Base-by-base conservation (phyloP, 2,113 vertebrate species). In the Protomyctophum bolini region DNA sequence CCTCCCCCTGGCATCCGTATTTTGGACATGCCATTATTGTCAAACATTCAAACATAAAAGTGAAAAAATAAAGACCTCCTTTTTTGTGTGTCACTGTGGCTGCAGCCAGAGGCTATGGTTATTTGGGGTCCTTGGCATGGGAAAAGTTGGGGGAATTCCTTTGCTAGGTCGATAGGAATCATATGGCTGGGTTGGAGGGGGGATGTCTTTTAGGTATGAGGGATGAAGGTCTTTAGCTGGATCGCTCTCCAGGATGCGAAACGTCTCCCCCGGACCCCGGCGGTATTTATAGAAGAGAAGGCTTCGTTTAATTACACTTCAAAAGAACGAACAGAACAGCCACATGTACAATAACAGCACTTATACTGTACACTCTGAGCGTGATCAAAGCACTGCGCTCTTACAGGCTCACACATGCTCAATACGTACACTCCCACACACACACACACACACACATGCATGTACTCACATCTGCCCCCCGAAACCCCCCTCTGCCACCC, bases 251-350 rank as follows among this genome's bases (percentile, higher is more conserved):
- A 33, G 1, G 46, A 50, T 9, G 60, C 8, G 12, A 33, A 46
- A n/a, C 69, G 79, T 76, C 75, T 78, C 7, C 2, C 10, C 51
- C 64, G 66, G 68, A 73, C 72, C 51, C 14, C 33, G 33, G 10
- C 41, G 28, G 29, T 8, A 47, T 52, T 69, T 66, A 29, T 59
- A 73, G 61, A 79, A 67, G 45, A 76, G 46, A 76, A 62, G 33
- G 64, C 77, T 68, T 79, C 15, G 73, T 72, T 88, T 83, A 76
- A 84, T 87, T 83, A 80, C 61, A 14, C 77, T 51, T 68, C 72
- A 66, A 69, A 66, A 71, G 65, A 76, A 72, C 66, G 84, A 81
- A 79, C 46, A 49, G 67, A 63, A 58, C 5, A 58, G 58, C 82
- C 12, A 83, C 79, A 71, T 49, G 68, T 64, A n/a, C 63, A 49